phyloP scores from a whole-genome alignment of 2,113 vertebrate genomes.

The Platanista minor region DNA sequence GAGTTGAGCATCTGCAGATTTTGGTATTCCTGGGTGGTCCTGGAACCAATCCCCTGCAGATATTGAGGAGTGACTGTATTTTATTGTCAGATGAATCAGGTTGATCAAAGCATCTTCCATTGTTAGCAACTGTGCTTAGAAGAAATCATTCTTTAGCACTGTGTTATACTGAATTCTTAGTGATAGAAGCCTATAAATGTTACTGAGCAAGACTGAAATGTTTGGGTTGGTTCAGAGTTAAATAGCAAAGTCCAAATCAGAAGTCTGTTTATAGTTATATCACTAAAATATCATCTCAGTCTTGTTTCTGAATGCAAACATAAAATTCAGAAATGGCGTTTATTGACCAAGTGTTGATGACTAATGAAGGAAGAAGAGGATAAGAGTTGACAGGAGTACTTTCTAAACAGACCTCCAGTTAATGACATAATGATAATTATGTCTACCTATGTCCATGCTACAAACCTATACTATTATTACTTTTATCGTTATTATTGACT shows the following conservation, averaged over 20 bases:
- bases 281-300: not conserved
- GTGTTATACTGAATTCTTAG: not conserved
- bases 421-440: constrained; percentile 13
- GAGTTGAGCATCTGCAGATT: not conserved
- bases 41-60: not conserved
- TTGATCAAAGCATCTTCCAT: not conserved
- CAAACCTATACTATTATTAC: not conserved
- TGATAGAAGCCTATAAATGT: not conserved
- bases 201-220: not conserved
- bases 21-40: not conserved
- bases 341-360: not conserved
- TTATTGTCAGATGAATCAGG: not conserved
- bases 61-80: not conserved
- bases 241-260: not conserved
- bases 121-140: constrained; percentile 9
- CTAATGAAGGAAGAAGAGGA: not conserved
- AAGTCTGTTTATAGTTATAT: not conserved
- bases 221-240: constrained; percentile 15
- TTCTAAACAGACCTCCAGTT: not conserved
- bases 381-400: not conserved
- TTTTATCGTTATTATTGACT: not conserved
- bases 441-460: not conserved
- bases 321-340: not conserved
- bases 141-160: constrained; percentile 1
- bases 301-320: not conserved